These are phyloP conservation scores for Ptilonorhynchus violaceus DNA, from an alignment of 2,113 vertebrate genomes.

Conservation along the genomic window DNA sequence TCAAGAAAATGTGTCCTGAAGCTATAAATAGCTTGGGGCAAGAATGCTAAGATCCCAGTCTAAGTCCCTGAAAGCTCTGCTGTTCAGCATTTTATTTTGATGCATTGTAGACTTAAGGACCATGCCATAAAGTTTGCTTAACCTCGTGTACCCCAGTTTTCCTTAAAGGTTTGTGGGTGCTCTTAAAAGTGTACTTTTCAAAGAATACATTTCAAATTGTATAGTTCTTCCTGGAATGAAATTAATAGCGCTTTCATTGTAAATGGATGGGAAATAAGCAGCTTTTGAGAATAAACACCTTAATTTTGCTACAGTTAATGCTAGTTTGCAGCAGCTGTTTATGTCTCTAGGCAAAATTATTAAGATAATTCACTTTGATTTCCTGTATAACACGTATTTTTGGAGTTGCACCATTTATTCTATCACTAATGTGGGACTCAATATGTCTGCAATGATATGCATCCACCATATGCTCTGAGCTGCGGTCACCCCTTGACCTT, in stretches of 20 bases:
- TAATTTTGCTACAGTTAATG: background rate
- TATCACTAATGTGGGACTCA: background rate
- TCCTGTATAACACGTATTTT: background rate
- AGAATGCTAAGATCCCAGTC: background rate
- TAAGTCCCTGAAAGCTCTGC: background rate
- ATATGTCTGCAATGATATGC: background rate
- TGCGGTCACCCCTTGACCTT: background rate
- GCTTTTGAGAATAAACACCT: constrained; percentile 10
- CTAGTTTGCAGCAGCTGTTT: background rate
- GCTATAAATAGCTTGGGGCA: background rate
- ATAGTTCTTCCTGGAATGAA: background rate
- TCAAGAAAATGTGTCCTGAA: background rate
- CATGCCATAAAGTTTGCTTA: background rate
- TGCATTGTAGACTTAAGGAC: background rate
- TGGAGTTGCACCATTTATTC: background rate
- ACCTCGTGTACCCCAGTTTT: background rate
- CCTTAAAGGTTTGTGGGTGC: background rate
- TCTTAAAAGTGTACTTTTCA: background rate
- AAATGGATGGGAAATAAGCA: background rate
- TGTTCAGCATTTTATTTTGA: background rate
- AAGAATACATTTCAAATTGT: background rate
- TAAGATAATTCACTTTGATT: constrained; percentile 1
- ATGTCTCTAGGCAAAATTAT: background rate
- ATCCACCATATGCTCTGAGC: background rate
- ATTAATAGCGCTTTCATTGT: background rate